Base-by-base conservation (phyloP, 2,888 invertebrate species). In the Sclerodermus sp. region DNA sequence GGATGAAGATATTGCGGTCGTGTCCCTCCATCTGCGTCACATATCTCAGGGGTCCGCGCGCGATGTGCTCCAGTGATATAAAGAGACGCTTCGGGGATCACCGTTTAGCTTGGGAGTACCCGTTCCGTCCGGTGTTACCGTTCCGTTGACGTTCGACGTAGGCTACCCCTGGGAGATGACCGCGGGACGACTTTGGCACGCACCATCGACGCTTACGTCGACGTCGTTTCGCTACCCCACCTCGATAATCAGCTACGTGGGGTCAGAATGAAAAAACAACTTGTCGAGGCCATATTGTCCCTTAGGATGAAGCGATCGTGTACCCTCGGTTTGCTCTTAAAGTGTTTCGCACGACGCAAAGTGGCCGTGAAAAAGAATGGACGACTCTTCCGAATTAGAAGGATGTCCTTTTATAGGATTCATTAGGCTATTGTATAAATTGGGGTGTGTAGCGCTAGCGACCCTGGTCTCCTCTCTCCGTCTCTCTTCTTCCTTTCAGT, bases 1-100 rank as follows among this genome's bases (percentile, higher is more conserved):
- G 63, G 60, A 68, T 68, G 49, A 64, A 65, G 68, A 66, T 67
- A 68, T 66, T 66, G 65, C 67, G 68, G 66, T 59, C 58, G 53
- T 63, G 64, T 67, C 57, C 64, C 60, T 61, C 58, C 66, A 63
- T 65, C 67, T 67, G 64, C 55, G 64, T 60, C 68, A 58, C 67
- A 59, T 61, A 62, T 56, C 64, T 55, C 53, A 48, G 46, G 51
- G 54, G 45, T 5, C 23, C 23, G 3, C 14, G 32, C 32, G 47
- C 44, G 48, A 53, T 34, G 45, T 44, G 52, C 51, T 43, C 45
- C 45, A 46, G 51, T 52, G 63, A 68, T 60, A 61, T 61, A 64
- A 66, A 63, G 63, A 61, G 59, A 61, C 55, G 59, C 54, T 51
- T 58, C 54, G 52, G 55, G 53, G 57, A 66, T 66, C 57, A 55